Evolutionary conservation across 2,797 vertebrate species (phyloP).

Genomic region (Anabacerthia variegaticeps): DNA sequence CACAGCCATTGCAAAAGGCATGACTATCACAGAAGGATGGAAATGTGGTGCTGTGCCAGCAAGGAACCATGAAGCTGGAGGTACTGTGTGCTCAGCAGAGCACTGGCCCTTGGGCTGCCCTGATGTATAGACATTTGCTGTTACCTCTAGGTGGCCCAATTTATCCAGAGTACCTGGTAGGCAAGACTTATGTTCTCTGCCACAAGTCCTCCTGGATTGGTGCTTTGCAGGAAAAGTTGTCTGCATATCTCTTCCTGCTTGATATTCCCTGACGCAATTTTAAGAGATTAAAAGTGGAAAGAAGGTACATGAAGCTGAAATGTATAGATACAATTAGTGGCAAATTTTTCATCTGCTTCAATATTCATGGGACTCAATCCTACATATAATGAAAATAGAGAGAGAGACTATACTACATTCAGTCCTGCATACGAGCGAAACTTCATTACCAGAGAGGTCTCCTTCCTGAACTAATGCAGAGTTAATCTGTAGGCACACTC

Average conservation of each 20-base stretch:
- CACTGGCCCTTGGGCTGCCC: not conserved
- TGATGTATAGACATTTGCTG: slow-evolving; percentile 10
- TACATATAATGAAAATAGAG: not conserved
- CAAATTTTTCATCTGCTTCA: not conserved
- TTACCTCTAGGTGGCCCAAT: slow-evolving; percentile 70
- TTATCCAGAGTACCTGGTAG: slow-evolving; percentile 48
- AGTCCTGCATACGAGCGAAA: not conserved
- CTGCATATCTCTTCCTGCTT: not conserved
- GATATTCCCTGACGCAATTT: not conserved
- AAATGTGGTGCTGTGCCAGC: not conserved
- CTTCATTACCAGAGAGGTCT: not conserved
- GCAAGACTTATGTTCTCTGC: not conserved
- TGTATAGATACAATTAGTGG: not conserved
- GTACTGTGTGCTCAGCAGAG: rapidly evolving
- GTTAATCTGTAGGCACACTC: slow-evolving; percentile 56
- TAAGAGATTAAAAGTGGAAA: not conserved
- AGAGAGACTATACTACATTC: not conserved
- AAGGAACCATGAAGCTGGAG: not conserved
- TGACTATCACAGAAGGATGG: not conserved
- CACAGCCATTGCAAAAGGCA: not conserved
- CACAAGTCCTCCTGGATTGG: not conserved
- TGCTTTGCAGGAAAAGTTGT: not conserved
- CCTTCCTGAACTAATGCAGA: slow-evolving; percentile 3
- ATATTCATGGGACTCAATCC: not conserved
- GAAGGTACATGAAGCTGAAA: not conserved